Conservation (phyloP, 2,888 invertebrate genomes). For the Acrobasis suavella region DNA sequence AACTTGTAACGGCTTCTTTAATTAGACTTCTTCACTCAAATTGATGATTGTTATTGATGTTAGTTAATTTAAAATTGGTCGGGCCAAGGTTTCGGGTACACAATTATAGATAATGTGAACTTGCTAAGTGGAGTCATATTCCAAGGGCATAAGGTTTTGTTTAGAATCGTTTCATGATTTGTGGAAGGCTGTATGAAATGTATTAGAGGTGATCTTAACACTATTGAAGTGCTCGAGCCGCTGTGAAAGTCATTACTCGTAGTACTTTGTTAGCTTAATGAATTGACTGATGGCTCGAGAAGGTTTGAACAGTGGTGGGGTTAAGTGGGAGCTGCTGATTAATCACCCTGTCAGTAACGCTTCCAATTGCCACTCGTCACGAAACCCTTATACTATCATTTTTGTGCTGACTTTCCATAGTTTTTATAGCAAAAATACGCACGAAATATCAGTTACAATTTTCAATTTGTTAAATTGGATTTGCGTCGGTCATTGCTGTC, state of each 20-base stretch:
- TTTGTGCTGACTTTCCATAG: slow-evolving; percentile 44
- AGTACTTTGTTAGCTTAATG: slow-evolving; percentile 81
- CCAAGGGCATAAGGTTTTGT: slow-evolving; percentile 21
- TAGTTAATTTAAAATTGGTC: slow-evolving; percentile 66
- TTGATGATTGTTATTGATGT: slow-evolving; percentile 79
- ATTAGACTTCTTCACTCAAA: slow-evolving; percentile 79
- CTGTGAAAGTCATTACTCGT: slow-evolving; percentile 76
- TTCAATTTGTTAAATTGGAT: slow-evolving; percentile 47
- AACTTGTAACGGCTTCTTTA: slow-evolving; percentile 82
- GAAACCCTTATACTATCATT: slow-evolving; percentile 64
- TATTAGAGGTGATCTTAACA: slow-evolving; percentile 43
- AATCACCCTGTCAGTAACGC: slow-evolving; percentile 79
- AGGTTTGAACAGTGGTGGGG: slow-evolving; percentile 77
- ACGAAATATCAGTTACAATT: slow-evolving; percentile 37
- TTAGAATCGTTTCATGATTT: slow-evolving; percentile 21
- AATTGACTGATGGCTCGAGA: slow-evolving; percentile 79
- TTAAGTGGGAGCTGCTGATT: slow-evolving; percentile 80
- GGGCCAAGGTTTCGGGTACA: slow-evolving; percentile 48
- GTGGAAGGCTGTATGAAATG: slow-evolving; percentile 8
- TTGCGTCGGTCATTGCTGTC: slow-evolving; percentile 27
- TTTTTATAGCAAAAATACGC: slow-evolving; percentile 29
- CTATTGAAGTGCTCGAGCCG: slow-evolving; percentile 57
- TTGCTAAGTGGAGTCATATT: slow-evolving; percentile 41
- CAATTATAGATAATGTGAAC: slow-evolving; percentile 53
- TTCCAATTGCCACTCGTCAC: slow-evolving; percentile 77